Base-by-base conservation (phyloP, 2,113 vertebrate species). In the Cathartes aura region DNA sequence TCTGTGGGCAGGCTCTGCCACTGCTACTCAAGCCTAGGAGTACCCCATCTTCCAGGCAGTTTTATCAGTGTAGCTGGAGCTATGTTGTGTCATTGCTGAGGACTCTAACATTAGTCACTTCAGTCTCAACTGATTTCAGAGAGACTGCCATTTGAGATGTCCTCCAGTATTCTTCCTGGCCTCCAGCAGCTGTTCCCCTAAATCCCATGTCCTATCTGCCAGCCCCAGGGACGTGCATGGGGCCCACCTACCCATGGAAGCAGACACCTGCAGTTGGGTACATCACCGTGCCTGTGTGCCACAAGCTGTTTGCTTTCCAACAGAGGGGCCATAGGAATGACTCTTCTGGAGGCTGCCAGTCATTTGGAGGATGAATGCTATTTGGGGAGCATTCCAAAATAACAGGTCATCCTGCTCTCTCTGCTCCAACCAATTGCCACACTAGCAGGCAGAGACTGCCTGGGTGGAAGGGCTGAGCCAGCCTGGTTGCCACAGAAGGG, bases 371-470 rank as follows among this genome's bases (percentile, higher is more conserved):
- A 92, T 89, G 72, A 94, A 62, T 45, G 59, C 40, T 91, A n/a
- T 86, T 26, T 94, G 80, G 66, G 75, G 58, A 92, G 75, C 19
- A 63, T 87, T 93, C 82, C 86, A 83, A 91, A 91, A 50, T 70
- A 87, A 81, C 64, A 89, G 90, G 76, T 95, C 89, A 89, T 84
- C 80, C 67, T 94, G 82, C 75, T 94, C 62, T 73, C 50, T 62
- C 30, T 1, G 4, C 88, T 80, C 56, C 60, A 29, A 19, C 15
- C 0, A 4, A 90, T 95, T 93, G 67, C 89, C 79, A 80, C 87
- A 67, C 60, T 20, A 22, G 42, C 85, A 83, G 40, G 30, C 42
- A 36, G 42, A 75, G 71, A 6, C 53, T 83, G 67, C 72, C 53
- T 38, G 59, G 24, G 67, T 81, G 50, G 86, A 91, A 90, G 36